Base-by-base conservation (phyloP, 2,113 vertebrate species). In the Podarcis muralis region DNA sequence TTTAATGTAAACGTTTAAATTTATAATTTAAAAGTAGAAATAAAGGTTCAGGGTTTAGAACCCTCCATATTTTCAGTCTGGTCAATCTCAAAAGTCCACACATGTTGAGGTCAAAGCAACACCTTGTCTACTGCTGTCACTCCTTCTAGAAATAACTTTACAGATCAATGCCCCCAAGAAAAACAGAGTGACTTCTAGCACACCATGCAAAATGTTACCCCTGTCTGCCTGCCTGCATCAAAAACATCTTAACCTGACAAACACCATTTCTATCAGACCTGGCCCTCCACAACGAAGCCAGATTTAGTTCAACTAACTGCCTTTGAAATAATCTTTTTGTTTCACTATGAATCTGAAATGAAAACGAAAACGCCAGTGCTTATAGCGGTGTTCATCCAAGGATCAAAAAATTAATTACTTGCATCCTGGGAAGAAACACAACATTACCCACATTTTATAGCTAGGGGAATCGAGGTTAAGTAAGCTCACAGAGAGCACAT, bases 231-330 rank as follows among this genome's bases (percentile, higher is more conserved):
- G 4, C 4, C 78, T 68, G 40, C 25, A 82, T 68, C 15, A 87
- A 65, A 89, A 88, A 53, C 66, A 65, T 88, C 32, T 87, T 87
- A 83, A 4, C 22, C 48, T 3, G 15, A 85, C 15, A 79, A 57
- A 35, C 5, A 78, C 62, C 65, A 35, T 37, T 84, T 87, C 72
- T 79, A 30, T 3, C 69, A 85, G 23, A 53, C 1, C 32, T 59
- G 86, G 3, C 5, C 32, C 22, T 78, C 84, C 68, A 1, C n/a
- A 87, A 48, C 85, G 2, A 82, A 15, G 37, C 71, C 16, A 72
- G 25, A 82, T 88, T 84, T 91, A 86, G 59, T 15, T 79, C 30
- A 43, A 68, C 4, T 48, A 43, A 68, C 4, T 48, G 59, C 27
- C 37, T 48, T 78, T 66, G n/a, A 86, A 79, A 48, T 62, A 22